Conservation (phyloP, 1,140 invertebrate genomes). For the Papilio polytes region DNA sequence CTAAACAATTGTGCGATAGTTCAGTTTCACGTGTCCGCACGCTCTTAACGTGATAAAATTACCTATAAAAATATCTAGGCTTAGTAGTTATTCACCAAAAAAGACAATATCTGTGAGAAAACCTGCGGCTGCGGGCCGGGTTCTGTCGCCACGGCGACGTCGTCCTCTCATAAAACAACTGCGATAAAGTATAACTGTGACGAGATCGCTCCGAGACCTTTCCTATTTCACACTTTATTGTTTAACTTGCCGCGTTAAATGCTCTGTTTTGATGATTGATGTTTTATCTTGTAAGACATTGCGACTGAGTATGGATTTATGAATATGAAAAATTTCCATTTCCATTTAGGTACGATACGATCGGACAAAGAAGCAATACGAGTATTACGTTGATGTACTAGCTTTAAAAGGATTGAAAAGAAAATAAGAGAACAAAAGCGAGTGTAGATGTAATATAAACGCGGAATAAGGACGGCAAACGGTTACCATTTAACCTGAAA, state of each 20-base stretch:
- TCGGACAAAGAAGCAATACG: background rate
- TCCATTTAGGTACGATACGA: background rate
- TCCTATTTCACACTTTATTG: slow-evolving; percentile 9
- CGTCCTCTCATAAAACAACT: slow-evolving; percentile 7
- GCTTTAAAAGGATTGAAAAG: background rate
- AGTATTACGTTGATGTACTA: background rate
- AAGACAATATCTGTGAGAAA: background rate
- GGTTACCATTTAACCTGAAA: slow-evolving; percentile 58
- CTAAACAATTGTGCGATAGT: too few species aligned
- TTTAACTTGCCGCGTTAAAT: slow-evolving; percentile 20
- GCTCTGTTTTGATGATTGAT: slow-evolving; percentile 1
- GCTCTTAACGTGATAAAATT: too few species aligned
- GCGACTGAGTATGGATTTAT: background rate
- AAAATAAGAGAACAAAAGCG: slow-evolving; percentile 18
- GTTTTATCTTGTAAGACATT: background rate
- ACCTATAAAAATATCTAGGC: too few species aligned
- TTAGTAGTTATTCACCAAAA: background rate
- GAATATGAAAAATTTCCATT: background rate
- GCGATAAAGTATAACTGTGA: background rate
- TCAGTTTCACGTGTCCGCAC: too few species aligned
- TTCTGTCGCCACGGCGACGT: background rate
- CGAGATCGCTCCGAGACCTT: background rate
- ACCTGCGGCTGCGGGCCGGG: background rate
- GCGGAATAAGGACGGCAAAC: slow-evolving; percentile 46
- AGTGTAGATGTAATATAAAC: slow-evolving; percentile 24